Evolutionary conservation across 2,797 vertebrate species (phyloP).

Genomic region (Trichosurus vulpecula): DNA sequence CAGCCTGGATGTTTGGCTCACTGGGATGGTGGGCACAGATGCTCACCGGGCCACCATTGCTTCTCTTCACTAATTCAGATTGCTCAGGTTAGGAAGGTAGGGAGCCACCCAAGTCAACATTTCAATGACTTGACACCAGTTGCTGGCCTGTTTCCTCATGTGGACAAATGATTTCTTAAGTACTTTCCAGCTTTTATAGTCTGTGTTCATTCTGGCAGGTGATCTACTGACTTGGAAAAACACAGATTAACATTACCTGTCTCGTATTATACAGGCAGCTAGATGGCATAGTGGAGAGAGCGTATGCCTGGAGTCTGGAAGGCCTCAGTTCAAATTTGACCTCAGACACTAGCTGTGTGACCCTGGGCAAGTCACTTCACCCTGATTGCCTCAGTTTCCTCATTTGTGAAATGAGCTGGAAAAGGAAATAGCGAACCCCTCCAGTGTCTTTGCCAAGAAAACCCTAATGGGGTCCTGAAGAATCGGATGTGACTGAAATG

Average conservation of each 20-base stretch:
- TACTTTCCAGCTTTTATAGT: background rate
- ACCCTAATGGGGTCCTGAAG: background rate
- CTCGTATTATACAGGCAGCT: background rate
- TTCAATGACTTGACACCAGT: background rate
- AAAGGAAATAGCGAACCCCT: background rate
- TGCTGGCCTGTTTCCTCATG: background rate
- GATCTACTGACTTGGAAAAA: background rate
- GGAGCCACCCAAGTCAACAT: too few species aligned
- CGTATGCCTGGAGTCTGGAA: background rate
- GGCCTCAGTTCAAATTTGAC: background rate
- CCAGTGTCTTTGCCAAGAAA: background rate
- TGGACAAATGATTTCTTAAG: background rate
- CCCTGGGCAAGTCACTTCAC: too few species aligned
- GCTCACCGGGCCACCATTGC: accelerated
- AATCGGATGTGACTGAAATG: accelerated
- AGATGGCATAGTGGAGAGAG: accelerated
- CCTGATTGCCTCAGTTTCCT: background rate
- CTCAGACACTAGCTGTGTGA: background rate
- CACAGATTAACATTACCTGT: background rate
- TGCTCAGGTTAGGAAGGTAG: too few species aligned
- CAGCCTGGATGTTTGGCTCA: accelerated
- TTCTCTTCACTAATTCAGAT: background rate
- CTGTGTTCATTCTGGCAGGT: background rate
- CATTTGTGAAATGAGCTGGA: background rate
- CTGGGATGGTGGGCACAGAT: background rate